These are phyloP conservation scores for Stramonita haemastoma DNA, from an alignment of 2,888 invertebrate species.

Conservation along the genomic window DNA sequence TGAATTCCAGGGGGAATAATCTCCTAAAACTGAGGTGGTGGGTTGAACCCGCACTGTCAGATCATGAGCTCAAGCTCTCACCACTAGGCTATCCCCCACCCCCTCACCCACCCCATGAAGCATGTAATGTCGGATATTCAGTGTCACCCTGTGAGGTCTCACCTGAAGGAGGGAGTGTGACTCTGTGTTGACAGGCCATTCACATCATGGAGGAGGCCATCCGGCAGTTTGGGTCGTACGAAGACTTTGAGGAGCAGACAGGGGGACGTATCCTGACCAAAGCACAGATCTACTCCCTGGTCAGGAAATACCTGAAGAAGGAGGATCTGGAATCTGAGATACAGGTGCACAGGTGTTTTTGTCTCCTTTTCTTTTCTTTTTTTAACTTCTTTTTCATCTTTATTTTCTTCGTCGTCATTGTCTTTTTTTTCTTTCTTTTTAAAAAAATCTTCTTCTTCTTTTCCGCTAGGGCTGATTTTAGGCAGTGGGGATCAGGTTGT, in stretches of 20 bases:
- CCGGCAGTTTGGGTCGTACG: slow-evolving; percentile 68
- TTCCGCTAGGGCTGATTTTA: too few relatives aligned
- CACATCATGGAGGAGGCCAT: slow-evolving; percentile 70
- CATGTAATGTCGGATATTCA: background rate
- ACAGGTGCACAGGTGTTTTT: slow-evolving; percentile 36
- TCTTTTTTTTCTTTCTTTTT: background rate
- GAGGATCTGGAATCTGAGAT: slow-evolving; percentile 65
- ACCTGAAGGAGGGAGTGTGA: background rate
- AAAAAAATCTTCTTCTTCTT: background rate
- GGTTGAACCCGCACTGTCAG: too few relatives aligned
- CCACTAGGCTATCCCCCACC: background rate
- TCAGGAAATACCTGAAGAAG: slow-evolving; percentile 62
- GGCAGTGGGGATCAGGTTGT: too few relatives aligned
- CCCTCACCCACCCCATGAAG: too few relatives aligned
- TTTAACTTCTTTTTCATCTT: background rate
- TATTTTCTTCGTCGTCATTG: background rate
- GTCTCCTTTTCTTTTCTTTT: too few relatives aligned
- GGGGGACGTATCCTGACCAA: slow-evolving; percentile 68
- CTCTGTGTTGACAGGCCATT: slow-evolving; percentile 62
- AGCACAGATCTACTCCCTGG: slow-evolving; percentile 61
- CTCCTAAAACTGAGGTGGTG: too few relatives aligned
- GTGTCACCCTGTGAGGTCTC: background rate
- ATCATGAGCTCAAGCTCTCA: background rate
- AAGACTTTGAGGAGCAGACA: slow-evolving; percentile 69
- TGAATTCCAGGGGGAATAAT: too few relatives aligned